phyloP scores from a whole-genome alignment of 2,113 vertebrate genomes.

The Albula glossodonta region DNA sequence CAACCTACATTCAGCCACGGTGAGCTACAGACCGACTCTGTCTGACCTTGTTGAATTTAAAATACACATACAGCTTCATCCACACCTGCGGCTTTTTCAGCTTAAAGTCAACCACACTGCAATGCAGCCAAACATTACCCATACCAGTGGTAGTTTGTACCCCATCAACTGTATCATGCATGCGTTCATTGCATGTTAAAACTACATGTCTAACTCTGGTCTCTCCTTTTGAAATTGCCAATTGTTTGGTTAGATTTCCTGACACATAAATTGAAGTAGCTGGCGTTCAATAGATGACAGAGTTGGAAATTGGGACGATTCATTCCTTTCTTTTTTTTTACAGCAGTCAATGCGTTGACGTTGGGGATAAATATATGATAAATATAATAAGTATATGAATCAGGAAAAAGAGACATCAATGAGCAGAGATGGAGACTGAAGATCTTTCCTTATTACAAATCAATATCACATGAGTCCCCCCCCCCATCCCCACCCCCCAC shows the following conservation, averaged over 20 bases:
- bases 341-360: not conserved
- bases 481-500: too few species aligned
- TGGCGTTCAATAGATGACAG: not conserved
- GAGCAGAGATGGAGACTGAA: not conserved
- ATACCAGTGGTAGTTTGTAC: too few species aligned
- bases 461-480: not conserved
- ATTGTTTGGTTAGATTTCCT: not conserved
- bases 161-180: too few species aligned
- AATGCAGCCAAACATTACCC: too few species aligned
- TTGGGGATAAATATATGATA: not conserved
- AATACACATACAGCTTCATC: too few species aligned
- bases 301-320: not conserved
- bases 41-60: too few species aligned
- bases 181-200: too few species aligned
- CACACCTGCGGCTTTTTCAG: too few species aligned
- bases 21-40: too few species aligned
- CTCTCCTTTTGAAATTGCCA: too few species aligned
- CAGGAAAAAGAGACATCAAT: not conserved
- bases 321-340: not conserved
- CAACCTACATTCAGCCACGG: not conserved
- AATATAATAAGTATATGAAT: not conserved
- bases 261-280: not conserved
- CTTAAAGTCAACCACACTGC: too few species aligned
- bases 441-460: not conserved
- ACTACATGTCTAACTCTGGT: too few species aligned